Evolutionary conservation across 2,113 vertebrate species (phyloP), one percentile per base, ranked within the genome.

Genomic region (Gavialis gangeticus): DNA sequence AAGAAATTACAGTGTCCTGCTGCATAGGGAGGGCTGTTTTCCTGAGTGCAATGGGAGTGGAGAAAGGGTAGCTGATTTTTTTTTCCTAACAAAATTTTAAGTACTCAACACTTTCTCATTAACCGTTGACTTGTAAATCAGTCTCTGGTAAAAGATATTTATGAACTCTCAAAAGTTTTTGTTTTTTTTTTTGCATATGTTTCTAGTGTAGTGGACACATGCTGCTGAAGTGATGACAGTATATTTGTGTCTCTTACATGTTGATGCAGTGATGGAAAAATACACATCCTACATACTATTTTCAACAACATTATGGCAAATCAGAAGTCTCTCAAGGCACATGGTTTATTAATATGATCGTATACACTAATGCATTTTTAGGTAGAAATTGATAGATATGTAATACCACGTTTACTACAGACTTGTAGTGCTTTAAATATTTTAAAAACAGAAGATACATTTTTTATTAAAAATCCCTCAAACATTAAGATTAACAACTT

Each of bases 271-370:
- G 78, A 71, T 88, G 87, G 91, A 91, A 97, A 97, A 97, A 96
- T 77, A 84, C 6, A 8, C 63, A 86, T 95, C 87, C 91, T 94
- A 94, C 71, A 89, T 56, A 13, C 89, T 95, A 80, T 97, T 97
- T 97, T 97, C 93, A 90, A 97, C 93, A 97, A 97, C 96, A 98
- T 98, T 97, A 97, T 76, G 91, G 94, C 89, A 95, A 91, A 97
- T 85, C 92, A 91, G 92, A 94, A 95, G 92, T 95, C 97, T 97
- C 96, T 94, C 91, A 96, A 96, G 97, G 92, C 95, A 95, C 92
- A 97, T 97, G 96, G 96, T 97, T 98, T 98, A 98, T 98, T 98
- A 98, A 98, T 97, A 97, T 87, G 83, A 89, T 96, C 75, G 4
- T 95, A 93, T 88, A 80, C 95, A 86, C 83, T 97, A 98, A 97